These are phyloP conservation scores for Pogona vitticeps DNA, from an alignment of 2,113 vertebrate genomes.

Conservation along the genomic window DNA sequence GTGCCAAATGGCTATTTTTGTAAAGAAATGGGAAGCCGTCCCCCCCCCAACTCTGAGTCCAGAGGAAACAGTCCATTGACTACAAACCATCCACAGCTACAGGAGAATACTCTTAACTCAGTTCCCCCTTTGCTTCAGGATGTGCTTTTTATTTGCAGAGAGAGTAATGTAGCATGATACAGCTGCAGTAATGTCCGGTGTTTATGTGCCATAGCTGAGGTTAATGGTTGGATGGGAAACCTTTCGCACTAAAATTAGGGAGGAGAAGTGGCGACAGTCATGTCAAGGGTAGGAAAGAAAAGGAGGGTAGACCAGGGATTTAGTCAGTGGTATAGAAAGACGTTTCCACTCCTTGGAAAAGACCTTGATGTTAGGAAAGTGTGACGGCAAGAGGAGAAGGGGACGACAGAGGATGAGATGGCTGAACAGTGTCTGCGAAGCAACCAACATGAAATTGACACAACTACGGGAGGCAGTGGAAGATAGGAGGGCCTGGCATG, in stretches of 20 bases:
- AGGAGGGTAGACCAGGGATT: background rate
- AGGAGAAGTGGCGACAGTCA: background rate
- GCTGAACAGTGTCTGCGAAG: too few relatives aligned
- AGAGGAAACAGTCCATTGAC: too few relatives aligned
- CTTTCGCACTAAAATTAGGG: conserved; percentile 35
- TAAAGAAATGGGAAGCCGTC: too few relatives aligned
- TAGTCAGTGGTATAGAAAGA: too few relatives aligned
- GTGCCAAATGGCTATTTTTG: too few relatives aligned
- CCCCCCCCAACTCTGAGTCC: background rate
- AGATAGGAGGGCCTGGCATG: too few relatives aligned
- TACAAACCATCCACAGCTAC: background rate
- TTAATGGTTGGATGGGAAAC: conserved; percentile 60
- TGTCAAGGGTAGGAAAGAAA: background rate
- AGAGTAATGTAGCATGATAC: conserved; percentile 64
- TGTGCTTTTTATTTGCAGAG: background rate
- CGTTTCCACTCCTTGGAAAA: too few relatives aligned
- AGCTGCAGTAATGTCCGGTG: conserved; percentile 53
- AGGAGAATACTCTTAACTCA: conserved; percentile 26
- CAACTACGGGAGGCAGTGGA: too few relatives aligned
- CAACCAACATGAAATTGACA: too few relatives aligned
- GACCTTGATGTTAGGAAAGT: too few relatives aligned
- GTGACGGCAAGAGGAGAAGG: too few relatives aligned
- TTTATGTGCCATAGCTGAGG: conserved; percentile 54
- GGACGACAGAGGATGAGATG: too few relatives aligned
- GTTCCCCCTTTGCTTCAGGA: conserved; percentile 37